Base-by-base conservation (phyloP, 2,797 vertebrate genomes). In the Triplophysa yarkandensis region DNA sequence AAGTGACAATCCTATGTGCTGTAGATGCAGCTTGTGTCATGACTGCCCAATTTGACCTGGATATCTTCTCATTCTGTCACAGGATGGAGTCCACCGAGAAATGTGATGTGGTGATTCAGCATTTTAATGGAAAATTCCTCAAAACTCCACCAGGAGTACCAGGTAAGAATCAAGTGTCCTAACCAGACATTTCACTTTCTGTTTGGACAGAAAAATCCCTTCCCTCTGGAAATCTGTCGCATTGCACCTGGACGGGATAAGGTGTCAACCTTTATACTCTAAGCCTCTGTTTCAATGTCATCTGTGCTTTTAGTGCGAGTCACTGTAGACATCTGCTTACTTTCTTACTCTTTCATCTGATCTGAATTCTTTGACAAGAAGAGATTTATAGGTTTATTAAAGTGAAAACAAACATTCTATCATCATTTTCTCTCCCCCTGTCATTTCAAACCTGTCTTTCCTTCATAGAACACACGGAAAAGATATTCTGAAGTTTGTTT, bases 11-110 rank as follows among this genome's bases (percentile, higher is more conserved):
- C 19, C 8, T 23, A 21, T 23, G 25, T n/a, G n/a, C n/a, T n/a
- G n/a, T 23, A 25, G 21, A 19, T 58, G 4, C 25, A 32, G 13
- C 2, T 27, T 58, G 27, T 54, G 2, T 58, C n/a, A n/a, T n/a
- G n/a, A n/a, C n/a, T n/a, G n/a, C n/a, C n/a, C n/a, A 54, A 25
- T 11, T 23, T 4, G 7, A 8, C 13, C 25, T 54, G n/a, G 4
- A 7, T 32, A 7, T 32, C 27, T 76, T 71, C 57, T 67, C 61
- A 77, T 27, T 36, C 68, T 67, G 43, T 69, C 64, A 71, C 87
- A 99, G 97, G 90, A 99, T 99, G 97, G 97, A 99, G 86, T 98
- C 97, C 62, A 99, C 97, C 74, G 97, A 98, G 90, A 99, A 99
- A 91, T 99, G 97, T 86, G 97, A 98, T 85, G 95, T 97, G 86